Evolutionary conservation across 2,888 invertebrate species (phyloP).

Genomic region (Lepidocyrtoides sp.): DNA sequence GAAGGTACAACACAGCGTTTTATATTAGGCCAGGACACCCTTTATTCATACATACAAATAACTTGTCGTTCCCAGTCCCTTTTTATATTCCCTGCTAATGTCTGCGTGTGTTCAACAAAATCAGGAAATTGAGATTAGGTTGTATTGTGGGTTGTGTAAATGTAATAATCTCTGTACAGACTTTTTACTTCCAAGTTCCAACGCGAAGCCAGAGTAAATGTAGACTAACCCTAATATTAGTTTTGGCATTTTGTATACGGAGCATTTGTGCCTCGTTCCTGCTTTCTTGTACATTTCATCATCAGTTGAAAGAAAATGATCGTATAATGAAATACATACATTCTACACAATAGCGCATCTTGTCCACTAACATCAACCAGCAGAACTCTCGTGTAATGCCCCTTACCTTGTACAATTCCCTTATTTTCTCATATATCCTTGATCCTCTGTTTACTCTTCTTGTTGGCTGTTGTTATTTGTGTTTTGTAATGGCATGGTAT

Average conservation of each 20-base stretch:
- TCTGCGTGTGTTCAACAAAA: neutral
- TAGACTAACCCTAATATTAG: neutral
- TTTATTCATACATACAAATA: too few relatives aligned
- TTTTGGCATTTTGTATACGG: neutral
- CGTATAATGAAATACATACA: slow-evolving; percentile 63
- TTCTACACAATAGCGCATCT: slow-evolving; percentile 66
- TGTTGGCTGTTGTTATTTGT: slow-evolving; percentile 11
- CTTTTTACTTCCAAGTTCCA: neutral
- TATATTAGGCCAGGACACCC: too few relatives aligned
- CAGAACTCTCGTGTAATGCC: neutral
- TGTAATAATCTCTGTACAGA: slow-evolving; percentile 64
- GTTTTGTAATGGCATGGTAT: neutral
- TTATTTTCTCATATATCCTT: neutral
- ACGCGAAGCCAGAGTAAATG: neutral
- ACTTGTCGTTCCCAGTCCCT: too few relatives aligned
- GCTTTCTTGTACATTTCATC: neutral
- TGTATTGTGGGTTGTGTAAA: slow-evolving; percentile 15
- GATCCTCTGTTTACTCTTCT: slow-evolving; percentile 9
- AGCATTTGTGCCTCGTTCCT: neutral
- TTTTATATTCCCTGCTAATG: neutral
- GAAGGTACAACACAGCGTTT: too few relatives aligned
- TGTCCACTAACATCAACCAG: slow-evolving; percentile 47
- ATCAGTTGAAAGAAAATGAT: neutral
- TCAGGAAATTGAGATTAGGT: slow-evolving; percentile 57
- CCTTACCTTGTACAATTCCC: neutral